Conservation (phyloP, 1,140 invertebrate genomes). For the Penaeus chinensis region DNA sequence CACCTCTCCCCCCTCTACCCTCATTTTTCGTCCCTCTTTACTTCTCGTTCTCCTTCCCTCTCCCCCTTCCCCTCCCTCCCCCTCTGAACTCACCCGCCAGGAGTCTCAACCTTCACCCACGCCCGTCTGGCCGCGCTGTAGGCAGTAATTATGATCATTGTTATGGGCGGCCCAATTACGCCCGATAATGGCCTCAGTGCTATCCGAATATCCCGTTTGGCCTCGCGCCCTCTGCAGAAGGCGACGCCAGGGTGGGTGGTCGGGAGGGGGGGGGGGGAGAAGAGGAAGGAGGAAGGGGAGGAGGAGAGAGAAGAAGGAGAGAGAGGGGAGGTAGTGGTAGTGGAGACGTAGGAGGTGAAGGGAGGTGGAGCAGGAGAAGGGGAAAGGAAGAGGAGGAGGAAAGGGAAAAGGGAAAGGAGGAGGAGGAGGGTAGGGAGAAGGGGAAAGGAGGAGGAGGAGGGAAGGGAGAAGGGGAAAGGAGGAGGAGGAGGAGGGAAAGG, state of each 20-base stretch:
- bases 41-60: neutral
- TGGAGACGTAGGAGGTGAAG: neutral
- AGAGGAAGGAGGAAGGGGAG: neutral
- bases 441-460: neutral
- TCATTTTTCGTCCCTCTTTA: slow-evolving; percentile 2
- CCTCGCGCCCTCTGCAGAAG: neutral
- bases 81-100: neutral
- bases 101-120: neutral
- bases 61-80: neutral
- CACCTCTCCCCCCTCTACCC: slow-evolving; percentile 18
- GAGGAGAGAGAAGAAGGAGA: too few relatives aligned
- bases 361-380: neutral
- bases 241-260: neutral
- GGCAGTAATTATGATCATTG: too few relatives aligned
- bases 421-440: neutral
- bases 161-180: too few relatives aligned
- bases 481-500: neutral
- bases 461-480: slow-evolving; percentile 23
- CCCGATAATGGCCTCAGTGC: neutral
- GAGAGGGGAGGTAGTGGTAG: too few relatives aligned
- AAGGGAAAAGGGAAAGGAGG: neutral
- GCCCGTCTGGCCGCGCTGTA: neutral
- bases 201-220: neutral
- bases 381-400: neutral
- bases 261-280: neutral